phyloP scores from a whole-genome alignment of 1,140 invertebrate genomes.

The Caerostris extrusa region DNA sequence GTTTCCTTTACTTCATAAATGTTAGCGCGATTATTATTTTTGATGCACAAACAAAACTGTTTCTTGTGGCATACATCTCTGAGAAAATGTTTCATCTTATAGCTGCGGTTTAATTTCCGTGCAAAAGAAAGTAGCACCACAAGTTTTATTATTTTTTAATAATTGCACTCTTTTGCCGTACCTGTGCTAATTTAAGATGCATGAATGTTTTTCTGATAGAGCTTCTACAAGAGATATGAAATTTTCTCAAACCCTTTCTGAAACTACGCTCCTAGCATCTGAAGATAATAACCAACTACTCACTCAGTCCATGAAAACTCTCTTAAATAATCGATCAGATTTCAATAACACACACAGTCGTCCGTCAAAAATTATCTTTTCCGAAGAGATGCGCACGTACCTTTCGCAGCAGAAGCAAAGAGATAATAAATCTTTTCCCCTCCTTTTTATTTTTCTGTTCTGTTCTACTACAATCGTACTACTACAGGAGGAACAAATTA shows the following conservation, averaged over 20 bases:
- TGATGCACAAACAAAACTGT: too few species aligned
- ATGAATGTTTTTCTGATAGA: too few species aligned
- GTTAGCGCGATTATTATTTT: too few species aligned
- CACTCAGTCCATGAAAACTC: not conserved
- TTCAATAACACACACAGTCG: constrained; percentile 19
- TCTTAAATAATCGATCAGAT: constrained; percentile 14
- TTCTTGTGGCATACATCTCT: too few species aligned
- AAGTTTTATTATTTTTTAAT: too few species aligned
- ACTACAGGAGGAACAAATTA: not conserved
- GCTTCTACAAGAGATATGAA: not conserved
- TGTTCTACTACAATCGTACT: not conserved
- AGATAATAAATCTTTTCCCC: not conserved
- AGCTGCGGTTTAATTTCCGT: not conserved
- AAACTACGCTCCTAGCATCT: not conserved
- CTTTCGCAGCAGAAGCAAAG: not conserved
- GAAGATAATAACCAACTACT: not conserved
- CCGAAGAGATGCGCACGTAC: not conserved
- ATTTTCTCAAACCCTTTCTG: not conserved
- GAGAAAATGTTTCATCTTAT: too few species aligned
- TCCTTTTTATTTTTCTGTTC: not conserved
- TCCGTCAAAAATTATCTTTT: constrained; percentile 35
- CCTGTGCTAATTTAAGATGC: not conserved
- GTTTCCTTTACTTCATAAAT: too few species aligned
- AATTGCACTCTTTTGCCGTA: not conserved
- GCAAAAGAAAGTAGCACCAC: not conserved